Base-by-base conservation (phyloP, 2,888 invertebrate genomes). In the Alloscopus bannaensis region DNA sequence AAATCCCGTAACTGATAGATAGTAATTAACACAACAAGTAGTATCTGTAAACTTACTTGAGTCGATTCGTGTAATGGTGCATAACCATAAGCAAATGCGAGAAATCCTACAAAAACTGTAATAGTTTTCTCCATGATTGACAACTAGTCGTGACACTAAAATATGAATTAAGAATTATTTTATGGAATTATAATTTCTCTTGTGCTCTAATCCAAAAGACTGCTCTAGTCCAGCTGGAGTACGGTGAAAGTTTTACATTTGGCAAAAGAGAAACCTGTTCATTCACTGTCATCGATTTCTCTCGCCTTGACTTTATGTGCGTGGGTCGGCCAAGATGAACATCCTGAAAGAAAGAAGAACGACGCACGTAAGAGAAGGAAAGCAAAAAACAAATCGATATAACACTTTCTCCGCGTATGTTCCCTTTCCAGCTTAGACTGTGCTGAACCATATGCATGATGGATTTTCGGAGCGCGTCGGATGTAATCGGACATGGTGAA, bases 21-120 rank as follows among this genome's bases (percentile, higher is more conserved):
- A 22, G 22, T n/a, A 2, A 42, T 26, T 57, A 22, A 59, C 31
- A 59, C n/a, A 57, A 13, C 36, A 36, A 36, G 6, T 36, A 13
- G 36, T 36, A 36, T 8, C 13, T 36, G 36, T 36, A 36, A 36
- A 13, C 36, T 36, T 59, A 11, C 3, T 29, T 31, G 31, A 26
- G n/a, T 36, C 57, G 0, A 57, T 82, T 85, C 84, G 8, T 81
- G 81, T 16, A 85, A 66, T 22, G 85, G 85, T 60, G 84, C 85
- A 64, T 85, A 85, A 29, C 83, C 83, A 40, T 76, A 80, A 18
- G 79, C 62, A 1, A 71, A 13, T 1, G 65, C 47, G 22, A 72
- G n/a, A 22, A 72, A 69, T 29, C 62, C 60, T 36, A 76, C 28
- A 29, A 69, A 76, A 26, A 75, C 11, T 11, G 68, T 2, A 3